Percentiles rank a stretch among this genome's conserved stretches.
Evolutionary conservation across 2,113 vertebrate species (phyloP).

Genomic region (Cichladusa arquata): DNA sequence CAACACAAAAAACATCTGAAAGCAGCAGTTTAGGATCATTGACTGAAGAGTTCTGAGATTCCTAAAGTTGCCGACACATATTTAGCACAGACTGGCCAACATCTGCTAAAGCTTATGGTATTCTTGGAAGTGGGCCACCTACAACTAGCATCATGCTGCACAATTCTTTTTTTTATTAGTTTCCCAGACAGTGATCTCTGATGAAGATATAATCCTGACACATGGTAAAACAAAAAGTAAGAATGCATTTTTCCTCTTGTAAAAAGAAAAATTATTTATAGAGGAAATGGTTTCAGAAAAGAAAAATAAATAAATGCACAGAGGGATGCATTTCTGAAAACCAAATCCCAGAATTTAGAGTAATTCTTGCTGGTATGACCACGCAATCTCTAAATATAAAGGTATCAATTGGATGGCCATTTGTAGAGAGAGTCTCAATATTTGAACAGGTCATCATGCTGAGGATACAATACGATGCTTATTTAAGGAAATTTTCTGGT

Average conservation of each 20-base stretch:
- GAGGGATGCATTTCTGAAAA: not conserved
- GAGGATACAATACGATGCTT: not conserved
- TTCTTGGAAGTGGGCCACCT: not conserved
- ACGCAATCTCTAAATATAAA: not conserved
- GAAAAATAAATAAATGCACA: not conserved
- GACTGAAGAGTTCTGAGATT: not conserved
- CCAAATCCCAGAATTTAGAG: not conserved
- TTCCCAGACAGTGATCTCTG: not conserved
- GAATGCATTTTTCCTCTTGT: not conserved
- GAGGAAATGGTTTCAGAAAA: not conserved
- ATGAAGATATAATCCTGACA: not conserved
- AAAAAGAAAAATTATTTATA: not conserved
- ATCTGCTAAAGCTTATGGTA: slow-evolving; percentile 12
- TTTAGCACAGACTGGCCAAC: not conserved
- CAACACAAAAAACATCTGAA: not conserved
- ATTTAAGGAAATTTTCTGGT: not conserved
- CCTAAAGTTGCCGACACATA: not conserved
- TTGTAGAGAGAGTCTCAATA: not conserved
- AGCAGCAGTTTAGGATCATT: not conserved
- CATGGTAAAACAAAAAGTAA: not conserved
- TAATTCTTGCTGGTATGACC: not conserved
- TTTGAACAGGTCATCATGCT: not conserved
- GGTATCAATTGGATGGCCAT: accelerated
- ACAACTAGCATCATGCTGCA: not conserved
- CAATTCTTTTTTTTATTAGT: not conserved